phyloP scores from a whole-genome alignment of 92 coral and sea anemone genomes.

The Zoanthus gigantus region DNA sequence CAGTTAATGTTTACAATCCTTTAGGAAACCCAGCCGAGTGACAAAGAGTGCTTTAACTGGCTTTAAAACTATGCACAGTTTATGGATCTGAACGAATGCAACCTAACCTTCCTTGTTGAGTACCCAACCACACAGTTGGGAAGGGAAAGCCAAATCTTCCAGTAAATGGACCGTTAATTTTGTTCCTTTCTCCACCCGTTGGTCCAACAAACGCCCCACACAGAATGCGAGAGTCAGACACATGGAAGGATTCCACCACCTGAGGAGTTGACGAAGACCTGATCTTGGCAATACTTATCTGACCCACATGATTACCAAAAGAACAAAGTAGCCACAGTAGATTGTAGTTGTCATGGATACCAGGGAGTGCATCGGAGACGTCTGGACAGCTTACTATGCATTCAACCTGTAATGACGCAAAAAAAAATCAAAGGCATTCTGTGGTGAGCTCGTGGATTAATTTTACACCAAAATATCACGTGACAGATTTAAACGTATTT shows the following conservation, averaged over 20 bases:
- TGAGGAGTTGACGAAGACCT: constrained; percentile 81
- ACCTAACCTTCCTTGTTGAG: constrained; percentile 90
- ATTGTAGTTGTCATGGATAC: constrained; percentile 87
- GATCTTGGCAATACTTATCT: constrained; percentile 82
- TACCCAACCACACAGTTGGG: constrained; percentile 98
- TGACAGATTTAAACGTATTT: no score
- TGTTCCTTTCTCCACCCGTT: constrained; percentile 79
- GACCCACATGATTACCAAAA: constrained; percentile 86
- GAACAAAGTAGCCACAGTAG: constrained; percentile 89
- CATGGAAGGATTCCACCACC: constrained; percentile 95
- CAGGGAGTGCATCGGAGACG: constrained; percentile 77
- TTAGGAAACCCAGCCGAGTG: no score
- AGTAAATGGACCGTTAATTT: constrained; percentile 73
- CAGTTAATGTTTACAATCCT: no score
- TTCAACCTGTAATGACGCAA: constrained; percentile 68
- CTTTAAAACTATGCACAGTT: no score
- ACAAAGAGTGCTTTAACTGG: no score
- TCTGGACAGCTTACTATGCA: constrained; percentile 86
- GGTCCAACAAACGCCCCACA: constrained; percentile 88
- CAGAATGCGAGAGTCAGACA: constrained; percentile 83
- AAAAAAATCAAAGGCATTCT: not conserved
- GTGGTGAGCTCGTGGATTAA: no score
- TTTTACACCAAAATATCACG: no score
- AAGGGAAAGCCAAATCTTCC: constrained; percentile 97
- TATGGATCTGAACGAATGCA: not conserved